Evolutionary conservation across 2,797 vertebrate species (phyloP).

Genomic region (Hyperoplus lanceolatus): DNA sequence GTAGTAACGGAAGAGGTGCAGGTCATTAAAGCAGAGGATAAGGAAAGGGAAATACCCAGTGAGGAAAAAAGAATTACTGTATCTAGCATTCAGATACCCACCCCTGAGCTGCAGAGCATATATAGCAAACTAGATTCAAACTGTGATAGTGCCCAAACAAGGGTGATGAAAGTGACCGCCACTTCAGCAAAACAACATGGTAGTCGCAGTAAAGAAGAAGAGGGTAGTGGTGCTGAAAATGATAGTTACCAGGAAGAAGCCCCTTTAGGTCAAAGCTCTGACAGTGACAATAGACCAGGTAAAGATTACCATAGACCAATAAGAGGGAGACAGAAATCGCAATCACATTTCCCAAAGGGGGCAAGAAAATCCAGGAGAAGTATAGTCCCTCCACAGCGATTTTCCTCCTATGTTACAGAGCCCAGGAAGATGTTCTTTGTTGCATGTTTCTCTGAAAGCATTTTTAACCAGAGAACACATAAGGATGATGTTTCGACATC

Average conservation of each 20-base stretch:
- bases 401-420: conserved; percentile 92
- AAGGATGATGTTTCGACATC: conserved; percentile 70
- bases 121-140: conserved; percentile 18
- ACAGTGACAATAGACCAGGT: conserved; percentile 15
- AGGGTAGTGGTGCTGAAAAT: neutral
- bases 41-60: conserved; percentile 44
- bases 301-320: conserved; percentile 14
- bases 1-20: conserved; percentile 43
- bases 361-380: conserved; percentile 87
- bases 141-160: conserved; percentile 3
- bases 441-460: conserved; percentile 84
- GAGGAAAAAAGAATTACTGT: conserved; percentile 29
- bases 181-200: conserved; percentile 7
- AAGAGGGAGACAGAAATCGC: conserved; percentile 43
- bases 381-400: conserved; percentile 91
- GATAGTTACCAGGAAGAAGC: conserved; percentile 29
- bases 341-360: conserved; percentile 68
- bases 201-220: conserved; percentile 18
- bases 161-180: conserved; percentile 2
- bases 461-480: conserved; percentile 77
- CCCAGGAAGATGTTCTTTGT: conserved; percentile 85
- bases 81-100: conserved; percentile 58
- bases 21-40: conserved; percentile 57
- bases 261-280: conserved; percentile 20
- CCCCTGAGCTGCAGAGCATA: conserved; percentile 69